Conservation (phyloP, 2,797 vertebrate genomes). For the Chromis chromis region DNA sequence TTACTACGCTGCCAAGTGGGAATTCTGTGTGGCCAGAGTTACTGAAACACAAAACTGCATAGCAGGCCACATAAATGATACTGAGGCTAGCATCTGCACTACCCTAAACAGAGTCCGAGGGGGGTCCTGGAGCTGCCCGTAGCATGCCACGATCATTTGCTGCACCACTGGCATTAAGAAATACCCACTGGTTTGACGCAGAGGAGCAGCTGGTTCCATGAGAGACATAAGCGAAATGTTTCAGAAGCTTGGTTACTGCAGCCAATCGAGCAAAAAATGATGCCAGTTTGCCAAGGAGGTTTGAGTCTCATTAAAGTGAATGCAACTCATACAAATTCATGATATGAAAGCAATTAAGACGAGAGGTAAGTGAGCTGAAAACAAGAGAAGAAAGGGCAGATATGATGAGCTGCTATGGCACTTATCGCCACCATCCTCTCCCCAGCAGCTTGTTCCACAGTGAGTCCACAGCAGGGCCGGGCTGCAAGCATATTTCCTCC, state of each 20-base stretch:
- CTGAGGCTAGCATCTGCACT: conserved; percentile 41
- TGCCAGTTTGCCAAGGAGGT: conserved; percentile 29
- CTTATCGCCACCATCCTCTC: conserved; percentile 32
- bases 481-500: conserved; percentile 59
- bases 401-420: conserved; percentile 29
- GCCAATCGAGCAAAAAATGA: conserved; percentile 51
- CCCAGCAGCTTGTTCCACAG: conserved; percentile 54
- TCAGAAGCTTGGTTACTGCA: conserved; percentile 38
- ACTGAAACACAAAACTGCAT: conserved; percentile 65
- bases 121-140: conserved; percentile 35
- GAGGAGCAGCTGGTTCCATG: conserved; percentile 56
- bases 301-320: conserved; percentile 60
- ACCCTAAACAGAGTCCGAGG: conserved; percentile 34
- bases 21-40: conserved; percentile 60
- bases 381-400: conserved; percentile 35
- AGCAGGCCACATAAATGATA: conserved; percentile 52
- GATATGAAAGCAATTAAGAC: conserved; percentile 63
- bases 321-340: conserved; percentile 55
- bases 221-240: conserved; percentile 33
- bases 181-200: conserved; percentile 47
- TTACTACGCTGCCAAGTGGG: conserved; percentile 75
- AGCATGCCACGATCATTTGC: conserved; percentile 51
- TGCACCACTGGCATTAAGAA: conserved; percentile 58
- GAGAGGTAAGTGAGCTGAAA: conserved; percentile 44
- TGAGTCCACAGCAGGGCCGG: conserved; percentile 38